These are phyloP conservation scores for Temnothorax rugatulus DNA, from an alignment of 2,888 invertebrate species.

Conservation along the genomic window DNA sequence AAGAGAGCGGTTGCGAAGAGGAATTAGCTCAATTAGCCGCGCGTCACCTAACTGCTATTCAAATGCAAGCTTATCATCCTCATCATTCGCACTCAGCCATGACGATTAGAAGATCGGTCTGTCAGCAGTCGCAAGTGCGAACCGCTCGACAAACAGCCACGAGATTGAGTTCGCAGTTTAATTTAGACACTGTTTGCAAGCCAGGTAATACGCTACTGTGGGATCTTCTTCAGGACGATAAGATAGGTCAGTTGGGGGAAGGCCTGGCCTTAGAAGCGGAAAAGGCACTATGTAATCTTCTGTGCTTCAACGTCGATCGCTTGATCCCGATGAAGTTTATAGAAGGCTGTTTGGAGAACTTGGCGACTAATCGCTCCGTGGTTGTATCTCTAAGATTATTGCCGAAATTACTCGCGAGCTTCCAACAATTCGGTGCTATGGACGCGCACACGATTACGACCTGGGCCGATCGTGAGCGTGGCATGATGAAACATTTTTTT, in stretches of 20 bases:
- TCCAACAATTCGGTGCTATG: constrained; percentile 95
- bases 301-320: constrained; percentile 96
- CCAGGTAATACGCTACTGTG: constrained; percentile 97
- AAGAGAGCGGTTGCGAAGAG: constrained; percentile 95
- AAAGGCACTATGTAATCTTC: constrained; percentile 95
- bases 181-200: constrained; percentile 93
- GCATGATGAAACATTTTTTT: constrained; percentile 97
- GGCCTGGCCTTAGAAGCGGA: constrained; percentile 97
- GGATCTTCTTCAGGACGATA: constrained; percentile 97
- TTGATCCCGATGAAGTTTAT: constrained; percentile 97
- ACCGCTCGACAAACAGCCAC: constrained; percentile 75
- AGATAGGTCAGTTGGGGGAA: constrained; percentile 95
- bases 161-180: constrained; percentile 86
- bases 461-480: constrained; percentile 97
- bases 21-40: constrained; percentile 93
- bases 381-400: constrained; percentile 95
- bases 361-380: constrained; percentile 95
- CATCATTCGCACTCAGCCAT: constrained; percentile 82
- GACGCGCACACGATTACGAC: constrained; percentile 94
- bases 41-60: constrained; percentile 85
- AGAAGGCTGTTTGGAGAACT: constrained; percentile 96
- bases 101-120: constrained; percentile 80
- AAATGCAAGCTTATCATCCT: constrained; percentile 85
- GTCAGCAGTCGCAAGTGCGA: constrained; percentile 79
- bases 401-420: constrained; percentile 96